Percentiles rank a stretch among this genome's conserved stretches.
phyloP scores from a whole-genome alignment of 2,797 vertebrate species.

The Eidolon dupreanum region DNA sequence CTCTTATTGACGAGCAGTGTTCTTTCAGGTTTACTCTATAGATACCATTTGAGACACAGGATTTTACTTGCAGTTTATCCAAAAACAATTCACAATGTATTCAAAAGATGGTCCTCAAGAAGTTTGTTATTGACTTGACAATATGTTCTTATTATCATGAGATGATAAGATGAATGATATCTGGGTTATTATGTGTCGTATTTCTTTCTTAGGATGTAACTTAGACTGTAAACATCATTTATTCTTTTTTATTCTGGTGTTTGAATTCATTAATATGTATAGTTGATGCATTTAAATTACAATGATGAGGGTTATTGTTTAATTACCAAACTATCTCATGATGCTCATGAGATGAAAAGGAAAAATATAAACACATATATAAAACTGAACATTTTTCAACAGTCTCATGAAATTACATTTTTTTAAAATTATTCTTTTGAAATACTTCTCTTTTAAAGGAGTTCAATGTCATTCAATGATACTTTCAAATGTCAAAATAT shows the following conservation, averaged over 20 bases:
- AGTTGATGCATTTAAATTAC: not conserved
- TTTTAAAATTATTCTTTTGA: constrained; percentile 58
- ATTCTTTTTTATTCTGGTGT: not conserved
- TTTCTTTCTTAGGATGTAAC: not conserved
- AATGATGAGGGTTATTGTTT: constrained; percentile 8
- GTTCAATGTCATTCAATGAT: constrained; percentile 55
- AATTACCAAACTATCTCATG: constrained; percentile 46
- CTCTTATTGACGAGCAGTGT: not conserved
- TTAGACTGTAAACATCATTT: not conserved
- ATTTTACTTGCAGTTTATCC: not conserved
- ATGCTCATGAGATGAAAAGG: not conserved
- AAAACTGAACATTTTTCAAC: constrained; percentile 64
- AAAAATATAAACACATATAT: constrained; percentile 37
- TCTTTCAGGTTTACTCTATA: not conserved
- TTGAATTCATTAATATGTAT: not conserved
- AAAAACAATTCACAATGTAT: not conserved
- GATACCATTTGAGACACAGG: not conserved
- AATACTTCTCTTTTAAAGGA: not conserved
- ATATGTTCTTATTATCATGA: not conserved
- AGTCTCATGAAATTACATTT: constrained; percentile 60
- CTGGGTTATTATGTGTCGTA: not conserved
- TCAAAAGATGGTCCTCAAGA: not conserved
- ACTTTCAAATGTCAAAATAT: constrained; percentile 76
- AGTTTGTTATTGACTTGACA: not conserved
- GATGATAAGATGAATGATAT: not conserved